These are phyloP conservation scores for Tipula vernalis DNA, from an alignment of 2,888 invertebrate species.

Conservation along the genomic window DNA sequence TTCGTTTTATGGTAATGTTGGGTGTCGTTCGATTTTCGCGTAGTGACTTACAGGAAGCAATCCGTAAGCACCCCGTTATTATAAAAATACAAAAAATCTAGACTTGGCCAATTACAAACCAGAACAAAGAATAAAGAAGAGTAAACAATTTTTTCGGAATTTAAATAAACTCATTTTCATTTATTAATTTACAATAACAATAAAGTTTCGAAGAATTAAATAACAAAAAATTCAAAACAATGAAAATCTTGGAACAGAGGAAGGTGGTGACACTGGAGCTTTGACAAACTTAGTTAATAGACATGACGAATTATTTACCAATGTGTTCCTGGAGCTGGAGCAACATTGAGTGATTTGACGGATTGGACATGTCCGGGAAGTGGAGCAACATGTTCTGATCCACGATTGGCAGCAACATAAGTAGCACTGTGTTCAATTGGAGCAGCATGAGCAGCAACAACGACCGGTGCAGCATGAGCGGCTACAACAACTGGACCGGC, in stretches of 20 bases:
- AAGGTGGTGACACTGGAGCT: slow-evolving; percentile 29
- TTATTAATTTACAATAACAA: neutral
- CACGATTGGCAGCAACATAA: slow-evolving; percentile 6
- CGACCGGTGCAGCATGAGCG: slow-evolving; percentile 33
- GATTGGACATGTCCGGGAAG: neutral
- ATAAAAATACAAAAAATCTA: too few species aligned
- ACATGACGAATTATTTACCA: slow-evolving; percentile 28
- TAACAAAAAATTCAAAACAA: neutral
- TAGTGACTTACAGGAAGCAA: too few species aligned
- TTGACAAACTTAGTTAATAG: slow-evolving; percentile 27
- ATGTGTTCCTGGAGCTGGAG: slow-evolving; percentile 19
- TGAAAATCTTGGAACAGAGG: neutral
- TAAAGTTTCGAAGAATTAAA: neutral
- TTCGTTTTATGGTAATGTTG: too few species aligned
- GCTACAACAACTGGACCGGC: slow-evolving; percentile 29
- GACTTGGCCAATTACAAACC: too few species aligned
- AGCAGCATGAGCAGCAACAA: slow-evolving; percentile 31
- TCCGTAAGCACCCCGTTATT: too few species aligned
- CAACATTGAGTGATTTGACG: neutral
- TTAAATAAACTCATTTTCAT: neutral
- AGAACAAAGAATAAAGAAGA: too few species aligned
- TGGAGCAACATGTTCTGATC: neutral
- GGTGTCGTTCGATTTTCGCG: too few species aligned
- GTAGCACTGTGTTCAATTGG: neutral
- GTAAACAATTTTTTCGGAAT: too few species aligned